These are phyloP conservation scores for Ypsolopha scabrella DNA, from an alignment of 2,888 invertebrate genomes.

Conservation along the genomic window DNA sequence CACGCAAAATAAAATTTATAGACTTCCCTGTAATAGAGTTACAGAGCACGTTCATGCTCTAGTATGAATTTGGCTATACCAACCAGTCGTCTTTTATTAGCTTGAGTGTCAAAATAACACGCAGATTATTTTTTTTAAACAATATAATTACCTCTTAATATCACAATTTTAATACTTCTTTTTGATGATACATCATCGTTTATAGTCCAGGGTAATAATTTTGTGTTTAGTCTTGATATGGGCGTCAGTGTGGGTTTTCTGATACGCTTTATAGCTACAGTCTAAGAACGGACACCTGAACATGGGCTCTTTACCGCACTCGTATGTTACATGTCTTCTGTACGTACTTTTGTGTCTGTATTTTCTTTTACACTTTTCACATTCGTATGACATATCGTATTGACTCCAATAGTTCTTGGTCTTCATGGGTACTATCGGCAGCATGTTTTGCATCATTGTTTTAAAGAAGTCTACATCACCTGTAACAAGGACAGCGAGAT, in stretches of 20 bases:
- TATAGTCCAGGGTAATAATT: conserved; percentile 75
- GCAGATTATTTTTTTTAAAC: neutral
- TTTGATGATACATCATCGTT: conserved; percentile 24
- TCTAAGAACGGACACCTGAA: conserved; percentile 60
- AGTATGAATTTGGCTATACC: too few relatives aligned
- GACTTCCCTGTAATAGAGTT: too few relatives aligned
- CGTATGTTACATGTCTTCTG: conserved; percentile 76
- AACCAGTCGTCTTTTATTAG: too few relatives aligned
- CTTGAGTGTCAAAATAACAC: neutral
- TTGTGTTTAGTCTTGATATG: conserved; percentile 66
- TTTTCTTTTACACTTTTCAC: conserved; percentile 77
- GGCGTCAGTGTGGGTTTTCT: conserved; percentile 64
- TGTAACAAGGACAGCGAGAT: conserved; percentile 48
- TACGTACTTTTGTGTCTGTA: conserved; percentile 82
- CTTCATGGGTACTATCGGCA: conserved; percentile 61
- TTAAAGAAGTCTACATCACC: conserved; percentile 66
- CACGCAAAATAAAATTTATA: too few relatives aligned
- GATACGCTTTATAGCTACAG: conserved; percentile 62
- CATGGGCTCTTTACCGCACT: conserved; percentile 74
- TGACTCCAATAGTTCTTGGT: conserved; percentile 64
- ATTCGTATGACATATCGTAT: conserved; percentile 61
- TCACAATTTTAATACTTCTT: conserved; percentile 38
- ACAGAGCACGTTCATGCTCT: too few relatives aligned
- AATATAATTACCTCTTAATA: conserved; percentile 33
- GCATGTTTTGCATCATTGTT: conserved; percentile 60